Evolutionary conservation across 2,888 invertebrate species (phyloP).

Genomic region (Podotricha telesiphe): DNA sequence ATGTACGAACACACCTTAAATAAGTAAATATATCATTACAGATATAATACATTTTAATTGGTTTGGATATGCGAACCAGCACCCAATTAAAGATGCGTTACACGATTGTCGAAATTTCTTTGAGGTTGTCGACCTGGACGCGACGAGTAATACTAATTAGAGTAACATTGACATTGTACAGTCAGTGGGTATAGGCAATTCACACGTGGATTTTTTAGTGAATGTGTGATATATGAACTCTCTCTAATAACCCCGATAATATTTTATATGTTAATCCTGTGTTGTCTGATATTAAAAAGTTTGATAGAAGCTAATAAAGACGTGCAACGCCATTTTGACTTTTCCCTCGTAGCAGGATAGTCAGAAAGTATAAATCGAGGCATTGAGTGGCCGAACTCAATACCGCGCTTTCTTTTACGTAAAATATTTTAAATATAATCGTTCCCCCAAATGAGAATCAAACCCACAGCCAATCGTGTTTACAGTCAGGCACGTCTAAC

Average conservation of each 20-base stretch:
- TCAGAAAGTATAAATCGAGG: too few relatives aligned
- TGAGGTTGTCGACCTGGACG: slow-evolving; percentile 41
- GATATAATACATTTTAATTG: slow-evolving; percentile 22
- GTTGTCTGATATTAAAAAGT: too few relatives aligned
- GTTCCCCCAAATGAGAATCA: too few relatives aligned
- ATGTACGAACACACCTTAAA: slow-evolving; percentile 15
- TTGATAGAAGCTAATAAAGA: too few relatives aligned
- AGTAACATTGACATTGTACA: slow-evolving; percentile 44
- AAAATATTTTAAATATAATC: too few relatives aligned
- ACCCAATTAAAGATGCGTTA: slow-evolving; percentile 39
- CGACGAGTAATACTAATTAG: slow-evolving; percentile 44
- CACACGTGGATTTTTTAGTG: slow-evolving; percentile 18
- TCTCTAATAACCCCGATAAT: not conserved
- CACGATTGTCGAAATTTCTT: slow-evolving; percentile 43
- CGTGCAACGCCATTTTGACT: too few relatives aligned
- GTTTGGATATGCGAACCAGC: slow-evolving; percentile 33
- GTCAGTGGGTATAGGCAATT: slow-evolving; percentile 24
- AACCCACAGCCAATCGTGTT: too few relatives aligned
- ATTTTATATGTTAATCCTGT: too few relatives aligned
- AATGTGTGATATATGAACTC: slow-evolving; percentile 14
- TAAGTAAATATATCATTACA: slow-evolving; percentile 16
- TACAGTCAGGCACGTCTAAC: too few relatives aligned
- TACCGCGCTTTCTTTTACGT: too few relatives aligned
- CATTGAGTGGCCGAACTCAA: too few relatives aligned
- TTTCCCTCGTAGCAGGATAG: too few relatives aligned